Evolutionary conservation across 1,140 invertebrate genomes (phyloP), one percentile per base, ranked within the genome.

Genomic region (Coptotermes formosanus): DNA sequence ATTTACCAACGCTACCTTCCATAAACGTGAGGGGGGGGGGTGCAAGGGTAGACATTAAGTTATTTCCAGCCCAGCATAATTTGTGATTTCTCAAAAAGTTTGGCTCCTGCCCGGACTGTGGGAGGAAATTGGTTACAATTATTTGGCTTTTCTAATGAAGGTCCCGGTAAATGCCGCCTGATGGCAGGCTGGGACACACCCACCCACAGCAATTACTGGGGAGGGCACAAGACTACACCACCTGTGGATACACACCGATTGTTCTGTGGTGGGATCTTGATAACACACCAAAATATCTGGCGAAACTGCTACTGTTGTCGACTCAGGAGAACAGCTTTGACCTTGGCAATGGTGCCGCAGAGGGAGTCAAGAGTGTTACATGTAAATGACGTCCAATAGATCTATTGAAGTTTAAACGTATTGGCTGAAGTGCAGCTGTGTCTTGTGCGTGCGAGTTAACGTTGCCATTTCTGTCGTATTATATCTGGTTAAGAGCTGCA

Each of bases 121-220:
- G 30, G 64, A 75, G 64, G 64, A 75, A 75, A 75, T 75, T 75
- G 64, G 64, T 75, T 75, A 75, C 64, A 75, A 75, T 75, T 75
- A 75, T 30, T n/a, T 75, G 64, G 64, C 64, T 25, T 75, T 75
- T 75, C n/a, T 75, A 75, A 75, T 75, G 64, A 25, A 75, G 64
- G 64, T 75, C n/a, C 25, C 64, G 7, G 64, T 30, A 55, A 55
- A 16, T 55, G 52, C 52, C 6, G 52, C 52, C 16, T 55, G 52
- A 55, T 55, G 52, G 19, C 52, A 16, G 64, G 25, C 8, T n/a
- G 64, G 64, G 64, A 75, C 64, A 75, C 64, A 75, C 64, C 64
- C 64, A n/a, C 64, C 64, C 25, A 75, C 64, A 30, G n/a, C 25
- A 75, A 75, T 75, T 75, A 75, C 64, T 30, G 19, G 64, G 11